Evolutionary conservation across 2,888 invertebrate species (phyloP), one percentile per base, ranked within the genome.

Genomic region (Kryphioiulus occultus): DNA sequence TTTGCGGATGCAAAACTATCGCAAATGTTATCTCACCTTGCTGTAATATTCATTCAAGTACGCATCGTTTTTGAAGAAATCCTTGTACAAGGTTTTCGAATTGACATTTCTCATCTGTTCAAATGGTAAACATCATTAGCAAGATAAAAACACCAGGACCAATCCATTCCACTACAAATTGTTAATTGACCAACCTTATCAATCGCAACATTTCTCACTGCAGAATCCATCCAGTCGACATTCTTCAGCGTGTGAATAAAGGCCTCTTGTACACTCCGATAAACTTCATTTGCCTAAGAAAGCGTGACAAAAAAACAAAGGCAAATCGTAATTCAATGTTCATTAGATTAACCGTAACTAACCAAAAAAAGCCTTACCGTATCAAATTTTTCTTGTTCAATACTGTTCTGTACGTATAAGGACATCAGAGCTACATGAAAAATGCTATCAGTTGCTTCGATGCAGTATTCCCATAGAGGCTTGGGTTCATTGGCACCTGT

Each of bases 401-500:
- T 85, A 88, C 90, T 88, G 82, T 92, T 90, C 4, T 91, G 90
- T 89, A 93, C 92, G 39, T 93, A 91, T 53, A 93, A 90, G 17
- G 92, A 91, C 85, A 93, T 92, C 86, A 93, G 90, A 2, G 93
- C 93, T 87, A 93, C 91, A 5, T 93, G 92, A 91, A 94, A 93
- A 89, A 92, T 92, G 87, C 92, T 92, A 86, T 92, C 91, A 0
- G 93, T 91, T 42, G 93, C 91, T 88, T 91, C 91, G 9, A 93
- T 90, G 90, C 94, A 94, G 89, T 92, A 92, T 91, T 94, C 93
- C 94, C 94, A 94, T 85, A 93, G 91, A 88, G 90, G 90, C 53
- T 89, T 84, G 9, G 90, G 89, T 30, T 90, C 89, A 22, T 89
- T 92, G 90, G 90, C 90, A 82, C 91, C 91, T 91, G 88, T 19